These are phyloP conservation scores for Euclidia mi DNA, from an alignment of 2,888 invertebrate species.

Conservation along the genomic window DNA sequence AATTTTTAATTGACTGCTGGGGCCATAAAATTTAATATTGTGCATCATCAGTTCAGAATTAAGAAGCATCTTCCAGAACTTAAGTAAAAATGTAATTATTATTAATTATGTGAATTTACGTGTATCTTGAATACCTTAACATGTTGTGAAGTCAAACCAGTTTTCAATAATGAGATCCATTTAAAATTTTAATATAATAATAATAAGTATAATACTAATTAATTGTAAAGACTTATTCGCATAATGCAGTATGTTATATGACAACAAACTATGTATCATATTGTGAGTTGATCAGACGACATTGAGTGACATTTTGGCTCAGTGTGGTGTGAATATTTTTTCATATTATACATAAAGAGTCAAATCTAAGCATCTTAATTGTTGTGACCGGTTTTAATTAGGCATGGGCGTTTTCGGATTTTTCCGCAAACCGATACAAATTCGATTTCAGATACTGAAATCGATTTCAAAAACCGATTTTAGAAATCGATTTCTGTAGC, in stretches of 20 bases:
- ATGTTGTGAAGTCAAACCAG: constrained; percentile 13
- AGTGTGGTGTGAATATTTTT: constrained; percentile 4
- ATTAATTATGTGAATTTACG: constrained; percentile 12
- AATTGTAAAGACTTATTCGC: constrained; percentile 19
- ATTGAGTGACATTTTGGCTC: not conserved
- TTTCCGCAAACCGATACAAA: no score
- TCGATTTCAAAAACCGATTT: no score
- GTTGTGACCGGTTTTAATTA: not conserved
- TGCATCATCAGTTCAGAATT: constrained; percentile 18
- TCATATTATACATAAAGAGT: not conserved
- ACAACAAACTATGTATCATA: constrained; percentile 1
- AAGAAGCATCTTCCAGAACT: not conserved
- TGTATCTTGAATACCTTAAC: constrained; percentile 10
- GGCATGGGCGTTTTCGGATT: no score
- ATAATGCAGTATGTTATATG: constrained; percentile 16
- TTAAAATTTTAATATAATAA: constrained; percentile 15
- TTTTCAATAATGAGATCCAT: constrained; percentile 16
- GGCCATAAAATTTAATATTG: constrained; percentile 12
- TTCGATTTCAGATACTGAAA: no score
- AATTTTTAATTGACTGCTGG: constrained; percentile 19
- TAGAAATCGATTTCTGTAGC: no score
- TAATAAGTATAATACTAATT: constrained; percentile 16
- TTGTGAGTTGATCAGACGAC: constrained; percentile 7
- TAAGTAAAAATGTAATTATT: constrained; percentile 9
- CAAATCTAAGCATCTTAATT: constrained; percentile 6